Base-by-base conservation (phyloP, 2,888 invertebrate species). In the Lasioglossum figueresi region DNA sequence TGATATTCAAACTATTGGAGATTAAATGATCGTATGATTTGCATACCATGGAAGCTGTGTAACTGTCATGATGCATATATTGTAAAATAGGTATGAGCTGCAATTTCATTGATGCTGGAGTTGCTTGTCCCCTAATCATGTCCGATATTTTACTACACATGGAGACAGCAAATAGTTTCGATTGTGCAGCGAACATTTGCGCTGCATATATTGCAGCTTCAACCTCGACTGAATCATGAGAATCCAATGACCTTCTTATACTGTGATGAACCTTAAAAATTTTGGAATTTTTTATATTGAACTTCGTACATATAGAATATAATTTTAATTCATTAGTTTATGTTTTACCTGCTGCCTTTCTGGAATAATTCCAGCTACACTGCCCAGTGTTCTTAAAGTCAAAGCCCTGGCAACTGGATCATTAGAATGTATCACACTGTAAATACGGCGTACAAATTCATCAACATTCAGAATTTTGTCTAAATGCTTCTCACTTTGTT, bases 141-240 rank as follows among this genome's bases (percentile, higher is more conserved):
- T 98, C 98, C 0, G 98, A 98, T 79, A 99, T 97, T 95, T 99
- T 99, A 89, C 98, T 98, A 94, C 99, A 99, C 97, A 99, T 98
- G 83, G 98, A 98, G 37, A 98, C 97, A 1, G 99, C 99, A 96
- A 99, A 99, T n/a, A 98, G 96, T 95, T 98, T 98, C 0, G 99
- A 99, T 94, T 98, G 98, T 27, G 98, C 98, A 43, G 99, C 99
- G 96, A 99, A 99, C 95, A 98, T 97, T 80, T 98, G 97, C 72
- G 99, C 98, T 48, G 99, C 99, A 96, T 98, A 98, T 88, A 99
- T 98, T 19, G 99, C 99, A 72, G 99, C 99, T 94, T 99, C 98
- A 48, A 99, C 98, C 95, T 99, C 99, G 0, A 99, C 98, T 88
- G 98, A 97, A 94, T 99, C 99, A 95, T 98, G 98, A 70, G 99